phyloP scores from a whole-genome alignment of 2,888 invertebrate genomes.

The Cephus spinipes region DNA sequence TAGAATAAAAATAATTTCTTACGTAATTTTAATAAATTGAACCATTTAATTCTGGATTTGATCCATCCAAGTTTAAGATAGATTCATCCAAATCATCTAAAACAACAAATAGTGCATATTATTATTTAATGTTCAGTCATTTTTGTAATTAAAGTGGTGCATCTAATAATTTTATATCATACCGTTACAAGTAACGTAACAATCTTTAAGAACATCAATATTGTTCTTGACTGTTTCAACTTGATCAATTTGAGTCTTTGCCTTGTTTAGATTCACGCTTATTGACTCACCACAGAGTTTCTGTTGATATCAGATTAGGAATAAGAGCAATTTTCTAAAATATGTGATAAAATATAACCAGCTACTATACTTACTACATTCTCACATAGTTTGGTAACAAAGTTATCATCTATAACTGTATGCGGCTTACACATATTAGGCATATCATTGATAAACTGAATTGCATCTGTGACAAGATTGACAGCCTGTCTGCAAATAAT shows the following conservation, averaged over 20 bases:
- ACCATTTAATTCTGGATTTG: background rate
- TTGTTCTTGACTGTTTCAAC: slow-evolving; percentile 37
- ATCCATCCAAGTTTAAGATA: background rate
- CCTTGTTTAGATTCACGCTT: slow-evolving; percentile 29
- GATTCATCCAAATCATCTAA: background rate
- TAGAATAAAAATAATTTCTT: background rate
- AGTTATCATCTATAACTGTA: background rate
- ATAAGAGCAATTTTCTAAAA: background rate
- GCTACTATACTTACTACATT: slow-evolving; percentile 19
- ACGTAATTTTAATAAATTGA: background rate
- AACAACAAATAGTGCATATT: background rate
- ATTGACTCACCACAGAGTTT: slow-evolving; percentile 26
- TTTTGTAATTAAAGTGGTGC: background rate
- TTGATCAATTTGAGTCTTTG: slow-evolving; percentile 32
- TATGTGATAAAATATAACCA: background rate
- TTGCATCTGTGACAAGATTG: slow-evolving; percentile 38
- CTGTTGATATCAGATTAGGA: slow-evolving; percentile 15
- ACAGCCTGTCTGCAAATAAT: slow-evolving; percentile 37
- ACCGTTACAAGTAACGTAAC: slow-evolving; percentile 23
- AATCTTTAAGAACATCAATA: slow-evolving; percentile 28
- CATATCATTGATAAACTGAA: slow-evolving; percentile 39
- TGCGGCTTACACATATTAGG: slow-evolving; percentile 21
- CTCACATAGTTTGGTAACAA: background rate
- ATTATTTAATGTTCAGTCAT: background rate
- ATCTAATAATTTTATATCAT: slow-evolving; percentile 12